Evolutionary conservation across 1,140 invertebrate species (phyloP).

Genomic region (Diprion similis): DNA sequence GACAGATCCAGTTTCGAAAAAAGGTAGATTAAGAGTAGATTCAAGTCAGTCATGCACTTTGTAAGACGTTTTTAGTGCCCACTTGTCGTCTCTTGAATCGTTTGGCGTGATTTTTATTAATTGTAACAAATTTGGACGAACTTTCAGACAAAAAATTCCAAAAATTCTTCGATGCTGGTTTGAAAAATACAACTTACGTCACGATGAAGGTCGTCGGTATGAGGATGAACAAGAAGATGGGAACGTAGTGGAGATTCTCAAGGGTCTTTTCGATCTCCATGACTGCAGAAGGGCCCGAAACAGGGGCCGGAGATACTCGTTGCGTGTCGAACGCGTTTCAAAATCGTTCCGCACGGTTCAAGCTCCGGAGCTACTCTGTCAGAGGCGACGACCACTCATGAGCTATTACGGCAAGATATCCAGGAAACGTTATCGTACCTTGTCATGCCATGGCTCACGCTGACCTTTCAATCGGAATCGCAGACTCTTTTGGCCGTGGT

Average conservation of each 20-base stretch:
- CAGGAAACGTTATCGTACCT: neutral
- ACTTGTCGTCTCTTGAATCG: no score
- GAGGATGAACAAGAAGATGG: constrained; percentile 64
- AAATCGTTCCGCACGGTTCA: neutral
- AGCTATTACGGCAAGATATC: neutral
- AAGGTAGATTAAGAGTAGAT: no score
- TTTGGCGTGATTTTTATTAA: no score
- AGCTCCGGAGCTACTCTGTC: neutral
- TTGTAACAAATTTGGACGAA: no score
- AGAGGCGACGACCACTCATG: neutral
- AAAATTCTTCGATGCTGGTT: constrained; percentile 17
- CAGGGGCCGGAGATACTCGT: neutral
- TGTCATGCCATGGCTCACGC: neutral
- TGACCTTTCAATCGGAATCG: neutral
- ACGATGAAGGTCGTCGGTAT: constrained; percentile 67
- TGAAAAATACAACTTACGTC: constrained; percentile 60
- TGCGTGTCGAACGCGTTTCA: neutral
- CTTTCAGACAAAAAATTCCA: constrained; percentile 16
- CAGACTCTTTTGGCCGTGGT: neutral
- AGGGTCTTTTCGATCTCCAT: constrained; percentile 41
- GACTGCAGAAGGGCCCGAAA: neutral
- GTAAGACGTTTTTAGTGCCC: no score
- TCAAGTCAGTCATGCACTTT: no score
- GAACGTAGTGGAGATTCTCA: constrained; percentile 63
- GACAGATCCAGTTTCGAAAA: no score